Evolutionary conservation across 2,888 invertebrate genomes (phyloP).

Genomic region (Hipparchia sbordonii): DNA sequence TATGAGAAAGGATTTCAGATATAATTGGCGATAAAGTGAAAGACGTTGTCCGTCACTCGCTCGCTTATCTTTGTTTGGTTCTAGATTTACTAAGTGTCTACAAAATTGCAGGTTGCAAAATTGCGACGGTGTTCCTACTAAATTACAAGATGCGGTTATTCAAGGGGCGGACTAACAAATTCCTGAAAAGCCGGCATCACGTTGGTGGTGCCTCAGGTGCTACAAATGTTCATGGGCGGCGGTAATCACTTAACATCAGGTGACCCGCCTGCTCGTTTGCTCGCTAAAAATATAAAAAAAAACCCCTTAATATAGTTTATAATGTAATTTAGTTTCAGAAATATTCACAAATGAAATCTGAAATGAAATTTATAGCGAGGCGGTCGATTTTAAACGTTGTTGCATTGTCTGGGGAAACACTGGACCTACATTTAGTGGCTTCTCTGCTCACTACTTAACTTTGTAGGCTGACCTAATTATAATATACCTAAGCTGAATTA

Average conservation of each 20-base stretch:
- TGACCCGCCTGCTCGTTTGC: too few relatives aligned
- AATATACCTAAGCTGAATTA: constrained; percentile 2
- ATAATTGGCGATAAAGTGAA: constrained; percentile 11
- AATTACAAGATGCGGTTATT: too few relatives aligned
- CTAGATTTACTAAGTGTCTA: background rate
- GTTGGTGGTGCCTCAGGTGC: too few relatives aligned
- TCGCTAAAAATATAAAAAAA: too few relatives aligned
- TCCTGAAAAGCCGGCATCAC: too few relatives aligned
- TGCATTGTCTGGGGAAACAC: constrained; percentile 14
- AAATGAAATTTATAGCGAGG: background rate
- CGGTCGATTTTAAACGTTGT: background rate
- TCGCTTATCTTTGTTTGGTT: constrained; percentile 7
- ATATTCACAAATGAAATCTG: background rate
- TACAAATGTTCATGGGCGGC: too few relatives aligned
- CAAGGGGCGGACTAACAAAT: too few relatives aligned
- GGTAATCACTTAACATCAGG: too few relatives aligned
- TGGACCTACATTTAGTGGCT: constrained; percentile 14
- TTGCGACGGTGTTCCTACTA: too few relatives aligned
- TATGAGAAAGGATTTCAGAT: constrained; percentile 20
- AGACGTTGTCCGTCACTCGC: constrained; percentile 12
- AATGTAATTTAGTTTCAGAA: too few relatives aligned
- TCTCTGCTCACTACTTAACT: constrained; percentile 11
- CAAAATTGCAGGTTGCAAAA: too few relatives aligned
- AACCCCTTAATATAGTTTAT: too few relatives aligned
- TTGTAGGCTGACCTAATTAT: constrained; percentile 19